phyloP scores from a whole-genome alignment of 2,113 vertebrate genomes.

The Epinephelus cyanopodus region DNA sequence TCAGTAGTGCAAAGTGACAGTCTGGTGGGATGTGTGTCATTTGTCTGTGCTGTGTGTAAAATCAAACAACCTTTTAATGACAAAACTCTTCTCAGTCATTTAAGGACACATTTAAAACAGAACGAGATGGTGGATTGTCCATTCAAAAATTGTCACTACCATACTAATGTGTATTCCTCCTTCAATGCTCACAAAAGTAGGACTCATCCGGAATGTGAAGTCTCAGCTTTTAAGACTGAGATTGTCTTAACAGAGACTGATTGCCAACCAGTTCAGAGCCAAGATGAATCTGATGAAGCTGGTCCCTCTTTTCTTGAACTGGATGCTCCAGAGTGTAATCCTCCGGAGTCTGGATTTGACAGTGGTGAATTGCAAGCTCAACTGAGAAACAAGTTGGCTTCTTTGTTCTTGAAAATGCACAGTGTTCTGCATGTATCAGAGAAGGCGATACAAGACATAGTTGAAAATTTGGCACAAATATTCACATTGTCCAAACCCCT shows the following conservation, averaged over 20 bases:
- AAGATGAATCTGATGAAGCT: slow-evolving; percentile 28
- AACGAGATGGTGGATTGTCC: slow-evolving; percentile 42
- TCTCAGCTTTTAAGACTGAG: slow-evolving; percentile 33
- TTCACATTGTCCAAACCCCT: slow-evolving; percentile 40
- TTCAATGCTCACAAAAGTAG: slow-evolving; percentile 48
- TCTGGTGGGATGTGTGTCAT: not conserved
- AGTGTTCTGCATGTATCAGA: slow-evolving; percentile 49
- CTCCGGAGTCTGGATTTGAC: not conserved
- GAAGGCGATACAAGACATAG: slow-evolving; percentile 39
- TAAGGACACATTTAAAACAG: slow-evolving; percentile 33
- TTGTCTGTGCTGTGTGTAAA: slow-evolving; percentile 22
- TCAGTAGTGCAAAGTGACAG: not conserved
- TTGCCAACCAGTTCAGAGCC: not conserved
- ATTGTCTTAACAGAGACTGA: slow-evolving; percentile 17
- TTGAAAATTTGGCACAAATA: slow-evolving; percentile 38
- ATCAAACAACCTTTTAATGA: slow-evolving; percentile 34
- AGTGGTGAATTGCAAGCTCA: slow-evolving; percentile 22
- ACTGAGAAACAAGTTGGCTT: slow-evolving; percentile 33
- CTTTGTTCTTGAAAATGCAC: slow-evolving; percentile 49
- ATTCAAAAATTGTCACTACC: slow-evolving; percentile 43
- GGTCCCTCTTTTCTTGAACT: not conserved
- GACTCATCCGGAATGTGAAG: slow-evolving; percentile 17
- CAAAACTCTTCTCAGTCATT: slow-evolving; percentile 37
- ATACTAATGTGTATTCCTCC: slow-evolving; percentile 40
- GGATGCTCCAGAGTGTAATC: not conserved